Conservation (phyloP, 2,797 vertebrate genomes). For the Rhinatrema bivittatum region DNA sequence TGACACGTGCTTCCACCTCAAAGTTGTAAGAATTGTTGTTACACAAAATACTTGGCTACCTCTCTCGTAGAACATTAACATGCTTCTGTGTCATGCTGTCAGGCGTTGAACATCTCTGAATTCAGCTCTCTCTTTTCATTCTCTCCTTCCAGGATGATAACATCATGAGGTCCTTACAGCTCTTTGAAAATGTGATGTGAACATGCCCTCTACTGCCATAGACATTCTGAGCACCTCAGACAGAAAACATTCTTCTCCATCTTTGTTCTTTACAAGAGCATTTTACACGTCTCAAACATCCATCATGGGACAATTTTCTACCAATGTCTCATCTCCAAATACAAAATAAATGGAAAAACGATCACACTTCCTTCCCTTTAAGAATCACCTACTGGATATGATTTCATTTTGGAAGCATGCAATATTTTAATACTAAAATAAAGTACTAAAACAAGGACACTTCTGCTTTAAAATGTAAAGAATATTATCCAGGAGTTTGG, state of each 20-base stretch:
- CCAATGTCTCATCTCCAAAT: no score
- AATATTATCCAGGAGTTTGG: conserved; percentile 34
- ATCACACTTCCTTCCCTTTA: conserved; percentile 14
- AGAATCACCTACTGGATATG: conserved; percentile 30
- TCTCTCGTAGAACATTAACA: no score
- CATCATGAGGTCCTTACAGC: conserved; percentile 95
- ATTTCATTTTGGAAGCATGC: conserved; percentile 57
- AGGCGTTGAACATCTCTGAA: no score
- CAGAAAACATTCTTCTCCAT: conserved; percentile 20
- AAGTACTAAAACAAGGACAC: not conserved
- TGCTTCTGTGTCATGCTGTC: no score
- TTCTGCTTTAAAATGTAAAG: no score
- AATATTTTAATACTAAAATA: conserved; percentile 33
- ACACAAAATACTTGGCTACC: no score
- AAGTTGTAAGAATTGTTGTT: no score
- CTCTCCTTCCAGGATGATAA: conserved; percentile 77
- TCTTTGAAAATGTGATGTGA: conserved; percentile 97
- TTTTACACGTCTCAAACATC: conserved; percentile 39
- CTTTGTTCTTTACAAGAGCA: conserved; percentile 39
- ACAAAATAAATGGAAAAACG: no score
- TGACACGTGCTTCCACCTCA: no score
- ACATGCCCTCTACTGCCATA: not conserved
- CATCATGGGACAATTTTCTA: conserved; percentile 12
- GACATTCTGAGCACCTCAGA: conserved; percentile 7
- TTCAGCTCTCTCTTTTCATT: conserved; percentile 26